Evolutionary conservation across 2,113 vertebrate species (phyloP).

Genomic region (Chlamydotis undulata): DNA sequence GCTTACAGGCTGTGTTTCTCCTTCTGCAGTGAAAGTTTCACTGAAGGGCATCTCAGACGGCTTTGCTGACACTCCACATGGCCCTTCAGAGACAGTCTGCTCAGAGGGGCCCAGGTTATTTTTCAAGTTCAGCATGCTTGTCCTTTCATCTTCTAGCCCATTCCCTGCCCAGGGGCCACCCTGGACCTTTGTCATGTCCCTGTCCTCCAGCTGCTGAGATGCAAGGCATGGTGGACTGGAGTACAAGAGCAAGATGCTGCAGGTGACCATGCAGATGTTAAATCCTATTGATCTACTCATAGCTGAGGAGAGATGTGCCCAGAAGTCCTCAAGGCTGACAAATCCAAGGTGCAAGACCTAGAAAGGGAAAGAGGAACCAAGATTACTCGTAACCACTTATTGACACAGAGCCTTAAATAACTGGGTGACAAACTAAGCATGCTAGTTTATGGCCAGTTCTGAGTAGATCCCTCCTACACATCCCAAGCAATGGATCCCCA

Average conservation of each 20-base stretch:
- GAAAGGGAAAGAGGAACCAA: conserved; percentile 29
- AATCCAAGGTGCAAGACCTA: conserved; percentile 51
- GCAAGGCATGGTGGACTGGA: conserved; percentile 43
- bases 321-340: not conserved
- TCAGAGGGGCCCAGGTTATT: not conserved
- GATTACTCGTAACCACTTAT: not conserved
- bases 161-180: not conserved
- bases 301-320: conserved; percentile 16
- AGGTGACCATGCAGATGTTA: conserved; percentile 52
- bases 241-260: conserved; percentile 65
- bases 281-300: conserved; percentile 63
- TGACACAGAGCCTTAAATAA: not conserved
- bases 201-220: conserved; percentile 19
- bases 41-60: not conserved
- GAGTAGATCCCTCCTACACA: not conserved
- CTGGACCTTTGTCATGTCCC: not conserved
- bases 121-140: not conserved
- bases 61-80: not conserved
- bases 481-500: not conserved
- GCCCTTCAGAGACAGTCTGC: conserved; percentile 13
- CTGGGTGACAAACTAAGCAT: not conserved
- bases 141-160: conserved; percentile 1
- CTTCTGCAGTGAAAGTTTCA: not conserved
- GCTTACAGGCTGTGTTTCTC: not conserved
- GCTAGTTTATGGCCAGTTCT: not conserved